Evolutionary conservation across 2,888 invertebrate species (phyloP), one percentile per base, ranked within the genome.

Genomic region (Cosmia pyralina): DNA sequence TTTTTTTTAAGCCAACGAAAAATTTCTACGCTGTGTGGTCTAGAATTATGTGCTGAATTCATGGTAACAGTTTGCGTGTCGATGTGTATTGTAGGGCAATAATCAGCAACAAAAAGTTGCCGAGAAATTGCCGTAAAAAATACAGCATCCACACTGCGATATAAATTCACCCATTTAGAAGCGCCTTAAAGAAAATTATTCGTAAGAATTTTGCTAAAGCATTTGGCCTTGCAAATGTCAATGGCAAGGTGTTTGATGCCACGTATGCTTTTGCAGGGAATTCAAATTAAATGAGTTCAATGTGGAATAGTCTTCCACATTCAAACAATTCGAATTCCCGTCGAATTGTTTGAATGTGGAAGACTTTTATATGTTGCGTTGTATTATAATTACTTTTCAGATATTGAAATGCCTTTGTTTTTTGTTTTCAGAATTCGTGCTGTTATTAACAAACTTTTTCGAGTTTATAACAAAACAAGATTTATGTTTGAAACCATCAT

Each of bases 131-230:
- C 19, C 3, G 2, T n/a, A 4, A 0, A 28, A 69, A 48, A 46
- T 19, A 38, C 5, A 13, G 6, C 63, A 41, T 15, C 13, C 15
- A 17, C 2, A 5, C 28, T 44, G 34, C 2, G 4, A 6, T 22
- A 34, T 44, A 59, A 13, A 15, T 17, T 15, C 8, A 11, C 48
- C 2, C 19, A 34, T 79, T 41, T 53, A 50, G 34, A 59, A 34
- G 34, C 34, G 2, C 48, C 58, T 41, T 58, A 58, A 69, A 83
- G 79, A 28, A 88, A 88, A 88, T 81, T 79, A 83, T 75, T 70
- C 80, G 76, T 67, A 69, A 53, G 70, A 77, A 85, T 81, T 79
- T 77, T 64, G 72, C 66, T 62, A 58, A 79, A 78, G 72, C 77
- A 79, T 81, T 83, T 74, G 63, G 60, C 74, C 72, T 69, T 68